A percentile compares a stretch with the other conserved stretches of the same genome.
Conservation (phyloP, 2,113 vertebrate species). For the Archocentrus centrarchus region DNA sequence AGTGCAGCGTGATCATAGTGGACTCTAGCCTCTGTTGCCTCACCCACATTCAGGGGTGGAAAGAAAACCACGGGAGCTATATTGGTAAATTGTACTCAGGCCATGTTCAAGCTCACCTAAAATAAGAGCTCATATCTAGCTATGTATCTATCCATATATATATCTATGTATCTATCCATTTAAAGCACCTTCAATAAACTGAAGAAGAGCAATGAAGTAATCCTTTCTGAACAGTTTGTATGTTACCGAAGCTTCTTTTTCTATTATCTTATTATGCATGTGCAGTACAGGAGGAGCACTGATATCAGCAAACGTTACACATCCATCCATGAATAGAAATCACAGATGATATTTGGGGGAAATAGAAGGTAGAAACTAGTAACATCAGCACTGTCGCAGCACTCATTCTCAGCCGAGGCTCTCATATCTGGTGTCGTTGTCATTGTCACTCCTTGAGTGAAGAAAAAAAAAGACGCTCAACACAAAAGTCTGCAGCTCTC, state of each 20-base stretch:
- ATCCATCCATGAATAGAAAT: conserved; percentile 35
- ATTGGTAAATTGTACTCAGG: conserved; percentile 28
- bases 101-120: neutral
- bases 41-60: conserved; percentile 61
- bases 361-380: conserved; percentile 36
- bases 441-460: conserved; percentile 30
- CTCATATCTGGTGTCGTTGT: conserved; percentile 36
- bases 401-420: conserved; percentile 30
- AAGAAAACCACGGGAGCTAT: conserved; percentile 13
- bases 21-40: conserved; percentile 13
- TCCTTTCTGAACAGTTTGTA: conserved; percentile 9
- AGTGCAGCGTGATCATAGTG: conserved; percentile 33
- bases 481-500: conserved; percentile 10
- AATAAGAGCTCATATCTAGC: neutral
- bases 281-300: conserved; percentile 23
- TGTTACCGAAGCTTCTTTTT: conserved; percentile 31
- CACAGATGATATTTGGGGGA: conserved; percentile 36
- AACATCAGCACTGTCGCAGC: conserved; percentile 38
- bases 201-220: neutral
- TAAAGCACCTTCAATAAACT: neutral
- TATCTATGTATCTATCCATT: neutral
- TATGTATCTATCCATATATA: neutral
- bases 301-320: conserved; percentile 40
- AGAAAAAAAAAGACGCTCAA: conserved; percentile 28
- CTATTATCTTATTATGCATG: conserved; percentile 53